Evolutionary conservation across 2,888 invertebrate species (phyloP), one percentile per base, ranked within the genome.

Genomic region (Tetragnatha montana): DNA sequence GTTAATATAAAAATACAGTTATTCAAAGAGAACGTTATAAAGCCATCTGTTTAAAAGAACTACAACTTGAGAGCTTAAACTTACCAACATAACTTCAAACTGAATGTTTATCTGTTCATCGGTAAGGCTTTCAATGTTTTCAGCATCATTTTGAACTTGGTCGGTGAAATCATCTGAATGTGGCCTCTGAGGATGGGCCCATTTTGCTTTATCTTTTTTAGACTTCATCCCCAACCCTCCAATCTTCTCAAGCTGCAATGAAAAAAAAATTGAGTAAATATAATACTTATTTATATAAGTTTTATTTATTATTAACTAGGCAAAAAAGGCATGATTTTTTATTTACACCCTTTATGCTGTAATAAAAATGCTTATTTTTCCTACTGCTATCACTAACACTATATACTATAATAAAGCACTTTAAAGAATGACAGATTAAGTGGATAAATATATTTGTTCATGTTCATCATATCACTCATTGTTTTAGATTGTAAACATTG

Each of bases 1-100:
- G 12, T 35, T n/a, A 8, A 75, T n/a, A 1, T 1, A 60, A 80
- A 35, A 17, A 10, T 10, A 70, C 1, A 35, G 35, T 35, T 35
- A 35, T 1, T 35, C 35, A 35, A 35, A 35, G 35, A 35, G 35
- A 4, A 1, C 4, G 35, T 35, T 35, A 35, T 35, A 35, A 35
- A 35, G 35, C 35, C 35, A n/a, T 4, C 35, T 35, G 35, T n/a
- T n/a, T n/a, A n/a, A n/a, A 35, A 35, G 35, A 35, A 35, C 35
- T 35, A 35, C 35, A 35, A 35, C 35, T 35, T 35, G 35, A 4
- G 35, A 35, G n/a, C n/a, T 35, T 35, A 14, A 81, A 92, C 93
- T 94, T 92, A 97, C 97, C 94, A 97, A 94, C 95, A 97, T 96
- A 93, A 96, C 96, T 94, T 97, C 97, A 93, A 97, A 97, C 92